Evolutionary conservation across 2,113 vertebrate species (phyloP).

Genomic region (Coregonus clupeaformis): DNA sequence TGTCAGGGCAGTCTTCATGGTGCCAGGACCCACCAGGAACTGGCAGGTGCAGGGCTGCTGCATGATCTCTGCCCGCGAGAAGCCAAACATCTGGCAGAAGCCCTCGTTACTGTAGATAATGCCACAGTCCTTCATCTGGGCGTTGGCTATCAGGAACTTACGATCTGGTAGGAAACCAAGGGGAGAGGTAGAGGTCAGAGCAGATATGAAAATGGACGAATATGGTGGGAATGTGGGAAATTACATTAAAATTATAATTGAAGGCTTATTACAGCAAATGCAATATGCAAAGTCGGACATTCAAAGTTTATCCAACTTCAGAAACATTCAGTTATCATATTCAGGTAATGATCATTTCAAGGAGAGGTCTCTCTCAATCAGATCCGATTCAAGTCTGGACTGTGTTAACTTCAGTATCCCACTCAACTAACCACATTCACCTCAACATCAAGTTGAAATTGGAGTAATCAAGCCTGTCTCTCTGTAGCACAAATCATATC

Average conservation of each 20-base stretch:
- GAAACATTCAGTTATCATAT: too few relatives aligned
- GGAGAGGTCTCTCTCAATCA: background rate
- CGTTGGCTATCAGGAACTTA: conserved; percentile 96
- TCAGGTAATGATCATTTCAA: too few relatives aligned
- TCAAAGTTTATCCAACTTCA: too few relatives aligned
- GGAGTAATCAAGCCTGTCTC: conserved; percentile 26
- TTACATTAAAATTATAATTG: too few relatives aligned
- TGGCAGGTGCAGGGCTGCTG: conserved; percentile 92
- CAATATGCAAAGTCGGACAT: too few relatives aligned
- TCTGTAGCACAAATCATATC: conserved; percentile 28
- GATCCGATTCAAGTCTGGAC: too few relatives aligned
- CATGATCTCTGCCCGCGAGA: conserved; percentile 96
- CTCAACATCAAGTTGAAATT: background rate
- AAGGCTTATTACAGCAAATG: too few relatives aligned
- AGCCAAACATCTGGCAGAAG: conserved; percentile 97
- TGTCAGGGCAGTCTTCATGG: conserved; percentile 85
- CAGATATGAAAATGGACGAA: background rate
- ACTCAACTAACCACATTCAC: background rate
- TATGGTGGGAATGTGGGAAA: background rate
- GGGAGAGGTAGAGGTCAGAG: background rate
- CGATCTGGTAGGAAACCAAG: conserved; percentile 76
- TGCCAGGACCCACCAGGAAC: conserved; percentile 93
- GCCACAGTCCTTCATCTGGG: conserved; percentile 95
- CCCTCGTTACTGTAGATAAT: conserved; percentile 99
- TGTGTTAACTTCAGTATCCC: background rate